Evolutionary conservation across 2,113 vertebrate genomes (phyloP).

Genomic region (Anthoscopus minutus): DNA sequence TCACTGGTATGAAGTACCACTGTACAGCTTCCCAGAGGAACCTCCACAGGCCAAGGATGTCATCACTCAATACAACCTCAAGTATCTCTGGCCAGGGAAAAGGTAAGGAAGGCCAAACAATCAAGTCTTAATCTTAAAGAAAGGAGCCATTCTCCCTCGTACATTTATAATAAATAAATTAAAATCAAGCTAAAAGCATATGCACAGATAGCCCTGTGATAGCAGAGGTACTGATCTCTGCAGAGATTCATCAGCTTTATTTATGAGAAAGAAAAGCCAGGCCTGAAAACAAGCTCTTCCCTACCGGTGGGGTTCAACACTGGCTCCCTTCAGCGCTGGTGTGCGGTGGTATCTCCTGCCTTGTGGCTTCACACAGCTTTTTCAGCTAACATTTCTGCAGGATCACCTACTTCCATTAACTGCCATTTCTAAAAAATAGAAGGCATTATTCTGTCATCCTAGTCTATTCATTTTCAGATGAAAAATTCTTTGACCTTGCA

Average conservation of each 20-base stretch:
- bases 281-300: neutral
- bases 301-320: neutral
- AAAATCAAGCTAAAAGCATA: neutral
- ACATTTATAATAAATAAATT: neutral
- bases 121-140: neutral
- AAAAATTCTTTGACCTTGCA: neutral
- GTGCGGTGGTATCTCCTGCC: neutral
- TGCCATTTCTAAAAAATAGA: neutral
- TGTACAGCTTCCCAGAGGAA: neutral
- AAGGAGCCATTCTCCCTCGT: neutral
- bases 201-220: neutral
- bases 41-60: neutral
- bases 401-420: neutral
- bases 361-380: neutral
- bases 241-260: neutral
- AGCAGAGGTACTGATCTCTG: neutral
- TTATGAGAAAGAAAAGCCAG: neutral
- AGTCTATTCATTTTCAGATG: neutral
- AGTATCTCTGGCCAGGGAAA: neutral
- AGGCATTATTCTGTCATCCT: neutral
- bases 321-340: neutral
- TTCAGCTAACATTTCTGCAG: neutral
- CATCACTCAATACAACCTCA: neutral
- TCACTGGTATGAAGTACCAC: neutral
- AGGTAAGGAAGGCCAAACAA: neutral